Percentiles rank a stretch among this genome's conserved stretches.
Conservation (phyloP, 1,140 invertebrate species). For the Mercenaria mercenaria region DNA sequence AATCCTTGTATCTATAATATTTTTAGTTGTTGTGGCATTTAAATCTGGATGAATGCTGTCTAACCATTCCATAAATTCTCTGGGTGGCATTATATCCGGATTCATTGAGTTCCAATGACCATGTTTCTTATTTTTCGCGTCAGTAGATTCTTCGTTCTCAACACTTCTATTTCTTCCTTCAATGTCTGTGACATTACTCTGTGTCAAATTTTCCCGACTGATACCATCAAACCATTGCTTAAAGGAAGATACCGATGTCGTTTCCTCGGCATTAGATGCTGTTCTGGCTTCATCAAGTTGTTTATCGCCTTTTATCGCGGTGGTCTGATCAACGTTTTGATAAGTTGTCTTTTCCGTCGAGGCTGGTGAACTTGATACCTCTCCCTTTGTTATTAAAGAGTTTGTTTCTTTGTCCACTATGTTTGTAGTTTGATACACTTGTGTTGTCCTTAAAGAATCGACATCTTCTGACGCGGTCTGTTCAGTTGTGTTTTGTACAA, state of each 20-base stretch:
- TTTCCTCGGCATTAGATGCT: neutral
- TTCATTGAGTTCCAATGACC: neutral
- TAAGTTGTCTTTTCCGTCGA: neutral
- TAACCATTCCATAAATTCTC: conserved; percentile 36
- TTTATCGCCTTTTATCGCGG: neutral
- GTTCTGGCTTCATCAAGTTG: neutral
- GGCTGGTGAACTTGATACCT: neutral
- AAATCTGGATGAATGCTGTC: neutral
- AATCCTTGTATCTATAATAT: conserved; percentile 20
- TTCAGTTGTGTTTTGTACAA: no score
- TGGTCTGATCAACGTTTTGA: neutral
- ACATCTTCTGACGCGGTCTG: no score
- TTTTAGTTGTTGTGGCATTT: neutral
- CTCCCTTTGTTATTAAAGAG: neutral
- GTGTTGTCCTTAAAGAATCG: no score
- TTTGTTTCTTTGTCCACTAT: neutral
- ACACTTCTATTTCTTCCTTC: neutral
- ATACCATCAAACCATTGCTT: neutral
- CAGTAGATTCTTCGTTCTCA: neutral
- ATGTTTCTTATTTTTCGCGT: neutral
- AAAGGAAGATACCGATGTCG: neutral
- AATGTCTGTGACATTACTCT: neutral
- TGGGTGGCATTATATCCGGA: conserved; percentile 9
- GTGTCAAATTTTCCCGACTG: neutral
- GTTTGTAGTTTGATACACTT: no score